Evolutionary conservation across 2,113 vertebrate genomes (phyloP), one percentile per base, ranked within the genome.

Genomic region (Callopanchax toddi): DNA sequence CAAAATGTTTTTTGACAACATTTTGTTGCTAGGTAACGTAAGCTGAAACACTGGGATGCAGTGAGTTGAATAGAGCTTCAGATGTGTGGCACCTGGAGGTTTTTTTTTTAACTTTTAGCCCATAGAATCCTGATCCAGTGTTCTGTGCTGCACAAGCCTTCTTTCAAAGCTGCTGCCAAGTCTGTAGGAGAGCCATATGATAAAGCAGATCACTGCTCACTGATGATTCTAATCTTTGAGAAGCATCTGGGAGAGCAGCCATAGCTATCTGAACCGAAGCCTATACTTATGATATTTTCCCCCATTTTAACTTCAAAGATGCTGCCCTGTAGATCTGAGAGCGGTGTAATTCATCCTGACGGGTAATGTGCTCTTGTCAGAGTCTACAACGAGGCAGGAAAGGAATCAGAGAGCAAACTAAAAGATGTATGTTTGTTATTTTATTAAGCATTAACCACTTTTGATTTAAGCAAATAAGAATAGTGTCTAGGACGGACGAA

Each of bases 221-320:
- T 83, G 79, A 86, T 76, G 75, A 84, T 83, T 88, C 78, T 79
- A 86, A 89, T 88, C 89, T 90, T 59, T 63, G 70, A 74, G 74
- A 72, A 73, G 84, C 81, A 86, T 91, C 82, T 87, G 85, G 85
- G 82, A 86, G 71, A 39, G 42, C 62, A 72, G 85, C 85, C 82
- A 73, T 81, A 69, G 81, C 68, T 74, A 85, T 89, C 83, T 86
- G 86, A 85, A 91, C 68, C 50, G 13, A 80, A 73, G 86, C 85
- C 83, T 88, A 71, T 83, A 89, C 83, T 89, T 89, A 86, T 78
- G 72, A 87, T 86, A 84, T 89, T 89, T 89, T 82, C 85, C 82
- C 86, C 81, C 82, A 83, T 86, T 86, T 86, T 78, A 84, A 87
- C 84, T 85, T 91, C 86, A 91, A 91, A 90, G 83, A 85, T 76